Evolutionary conservation across 2,888 invertebrate genomes (phyloP).

Genomic region (Invenusta paracnida): DNA sequence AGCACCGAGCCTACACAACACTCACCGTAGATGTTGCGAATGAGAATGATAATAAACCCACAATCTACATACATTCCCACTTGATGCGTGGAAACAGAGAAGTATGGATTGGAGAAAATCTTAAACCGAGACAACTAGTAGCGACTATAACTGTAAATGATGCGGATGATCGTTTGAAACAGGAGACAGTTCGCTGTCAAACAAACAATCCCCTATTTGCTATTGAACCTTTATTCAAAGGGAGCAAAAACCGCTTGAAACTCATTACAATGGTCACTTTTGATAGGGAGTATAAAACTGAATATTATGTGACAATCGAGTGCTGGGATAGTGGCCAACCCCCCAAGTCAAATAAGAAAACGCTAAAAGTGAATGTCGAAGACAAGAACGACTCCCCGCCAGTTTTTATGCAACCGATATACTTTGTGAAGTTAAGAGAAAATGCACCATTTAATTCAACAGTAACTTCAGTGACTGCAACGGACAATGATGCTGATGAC

Average conservation of each 20-base stretch:
- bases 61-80: neutral
- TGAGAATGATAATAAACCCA: slow-evolving; percentile 38
- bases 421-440: slow-evolving; percentile 13
- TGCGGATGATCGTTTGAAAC: neutral
- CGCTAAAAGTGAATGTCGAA: neutral
- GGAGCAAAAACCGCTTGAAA: neutral
- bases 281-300: slow-evolving; percentile 11
- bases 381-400: slow-evolving; percentile 36
- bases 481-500: slow-evolving; percentile 9
- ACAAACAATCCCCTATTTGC: neutral
- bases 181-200: neutral
- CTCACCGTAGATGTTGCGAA: slow-evolving; percentile 1
- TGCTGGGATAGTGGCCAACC: slow-evolving; percentile 29
- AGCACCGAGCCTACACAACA: slow-evolving; percentile 15
- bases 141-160: slow-evolving; percentile 26
- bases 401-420: neutral
- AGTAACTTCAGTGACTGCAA: neutral
- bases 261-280: neutral
- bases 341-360: neutral
- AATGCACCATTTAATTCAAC: slow-evolving; percentile 27
- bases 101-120: slow-evolving; percentile 27
- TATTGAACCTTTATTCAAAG: slow-evolving; percentile 17
- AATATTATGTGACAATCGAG: neutral
- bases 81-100: neutral
- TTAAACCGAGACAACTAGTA: neutral